Evolutionary conservation across 2,888 invertebrate genomes (phyloP).

Genomic region (Lucinisca nassula): DNA sequence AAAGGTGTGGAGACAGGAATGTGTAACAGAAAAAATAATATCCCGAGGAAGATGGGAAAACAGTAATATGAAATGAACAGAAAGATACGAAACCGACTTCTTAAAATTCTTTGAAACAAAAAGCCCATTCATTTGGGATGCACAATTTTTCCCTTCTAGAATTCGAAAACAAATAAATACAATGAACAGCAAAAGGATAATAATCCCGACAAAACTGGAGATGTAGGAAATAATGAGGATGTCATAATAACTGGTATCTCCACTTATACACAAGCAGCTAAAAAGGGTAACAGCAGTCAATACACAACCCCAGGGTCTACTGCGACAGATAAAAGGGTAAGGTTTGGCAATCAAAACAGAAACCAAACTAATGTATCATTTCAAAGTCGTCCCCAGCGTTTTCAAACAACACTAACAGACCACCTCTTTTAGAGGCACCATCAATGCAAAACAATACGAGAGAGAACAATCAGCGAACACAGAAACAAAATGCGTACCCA

Average conservation of each 20-base stretch:
- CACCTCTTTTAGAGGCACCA: background rate
- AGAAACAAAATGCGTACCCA: background rate
- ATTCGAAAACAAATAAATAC: background rate
- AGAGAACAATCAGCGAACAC: background rate
- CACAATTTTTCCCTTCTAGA: background rate
- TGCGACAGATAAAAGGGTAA: background rate
- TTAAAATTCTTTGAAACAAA: background rate
- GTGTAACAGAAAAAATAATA: background rate
- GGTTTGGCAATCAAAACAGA: background rate
- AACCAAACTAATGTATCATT: background rate
- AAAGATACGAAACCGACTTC: background rate
- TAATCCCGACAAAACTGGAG: background rate
- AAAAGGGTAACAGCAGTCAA: background rate
- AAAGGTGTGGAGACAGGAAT: background rate
- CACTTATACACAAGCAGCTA: conserved; percentile 1
- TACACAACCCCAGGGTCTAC: background rate
- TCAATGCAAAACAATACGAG: background rate
- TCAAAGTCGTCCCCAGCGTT: too few species aligned
- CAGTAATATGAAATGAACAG: background rate
- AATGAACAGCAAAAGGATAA: background rate
- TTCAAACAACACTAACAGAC: background rate
- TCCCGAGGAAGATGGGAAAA: background rate
- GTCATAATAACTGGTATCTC: background rate
- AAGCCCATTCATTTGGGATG: conserved; percentile 1
- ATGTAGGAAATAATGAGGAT: background rate